Evolutionary conservation across 35 echinoderm and acorn worm genomes (phyloP).

Genomic region (Diadema setosum): DNA sequence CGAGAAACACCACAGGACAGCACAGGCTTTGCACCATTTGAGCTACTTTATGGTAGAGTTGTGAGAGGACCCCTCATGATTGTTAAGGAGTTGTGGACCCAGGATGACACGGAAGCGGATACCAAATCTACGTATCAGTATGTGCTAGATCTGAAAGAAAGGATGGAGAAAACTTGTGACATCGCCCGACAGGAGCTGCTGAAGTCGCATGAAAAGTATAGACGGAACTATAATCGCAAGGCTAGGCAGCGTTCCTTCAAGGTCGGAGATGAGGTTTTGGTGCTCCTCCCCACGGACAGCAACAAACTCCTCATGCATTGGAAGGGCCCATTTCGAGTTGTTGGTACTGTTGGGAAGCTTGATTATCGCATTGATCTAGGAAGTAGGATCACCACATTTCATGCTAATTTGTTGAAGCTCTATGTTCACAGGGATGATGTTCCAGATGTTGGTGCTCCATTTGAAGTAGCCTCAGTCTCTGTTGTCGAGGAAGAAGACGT

Average conservation of each 20-base stretch:
- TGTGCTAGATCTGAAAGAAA: slow-evolving; percentile 16
- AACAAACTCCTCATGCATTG: slow-evolving; percentile 78
- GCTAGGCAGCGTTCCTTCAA: slow-evolving; percentile 14
- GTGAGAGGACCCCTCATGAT: slow-evolving; percentile 60
- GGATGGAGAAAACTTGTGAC: slow-evolving; percentile 49
- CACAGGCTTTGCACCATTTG: slow-evolving; percentile 69
- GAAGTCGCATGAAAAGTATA: not conserved
- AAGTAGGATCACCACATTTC: slow-evolving; percentile 30
- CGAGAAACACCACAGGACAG: slow-evolving; percentile 20
- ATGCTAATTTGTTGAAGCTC: slow-evolving; percentile 65
- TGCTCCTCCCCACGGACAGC: slow-evolving; percentile 47
- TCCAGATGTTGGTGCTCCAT: not conserved
- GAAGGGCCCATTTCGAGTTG: slow-evolving; percentile 38
- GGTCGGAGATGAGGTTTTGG: slow-evolving; percentile 46
- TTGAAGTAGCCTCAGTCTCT: not conserved
- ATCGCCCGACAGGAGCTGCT: slow-evolving; percentile 22
- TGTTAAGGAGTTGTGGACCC: slow-evolving; percentile 41
- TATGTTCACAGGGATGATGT: not conserved
- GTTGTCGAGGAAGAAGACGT: not conserved
- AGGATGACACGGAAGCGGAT: not conserved
- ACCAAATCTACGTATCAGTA: slow-evolving; percentile 57
- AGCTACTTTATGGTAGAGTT: slow-evolving; percentile 56
- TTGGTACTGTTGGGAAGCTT: slow-evolving; percentile 7
- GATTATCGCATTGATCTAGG: slow-evolving; percentile 52
- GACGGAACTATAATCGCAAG: slow-evolving; percentile 34